Base-by-base conservation (phyloP, 1,140 invertebrate genomes). In the Philotrypesis tridentata region DNA sequence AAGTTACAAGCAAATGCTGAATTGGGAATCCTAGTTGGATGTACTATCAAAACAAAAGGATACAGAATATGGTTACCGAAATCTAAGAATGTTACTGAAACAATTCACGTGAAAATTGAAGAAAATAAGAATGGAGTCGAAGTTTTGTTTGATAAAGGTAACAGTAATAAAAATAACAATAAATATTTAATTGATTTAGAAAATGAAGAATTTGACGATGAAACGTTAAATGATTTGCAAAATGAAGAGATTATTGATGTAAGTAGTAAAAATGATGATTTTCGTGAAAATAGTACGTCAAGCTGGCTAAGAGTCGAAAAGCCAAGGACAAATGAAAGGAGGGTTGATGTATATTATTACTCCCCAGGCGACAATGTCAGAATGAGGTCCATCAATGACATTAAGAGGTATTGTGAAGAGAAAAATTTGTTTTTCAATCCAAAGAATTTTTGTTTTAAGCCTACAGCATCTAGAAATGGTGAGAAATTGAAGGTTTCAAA, bases 21-120 rank as follows among this genome's bases (percentile, higher is more conserved):
- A 27, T 27, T 71, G 31, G 65, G 67, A 27, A 79, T 79, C 43
- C 43, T 79, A 27, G 77, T 79, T 21, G 77, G 77, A 48, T 79
- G 71, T 55, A 67, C 65, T 0, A 21, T 33, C 55, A 68, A 61
- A 27, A 79, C 76, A 29, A 79, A 67, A 68, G 76, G 61, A 2
- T 79, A 43, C 65, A 67, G 63, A 79, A 25, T 79, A 33, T 67
- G 55, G 48, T n/a, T 76, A 11, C 74, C 74, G 33, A 76, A 76
- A 25, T 76, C 25, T 2, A 63, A 23, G 12, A 25, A 76, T 17
- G 74, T 65, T 17, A 31, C 29, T 4, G 74, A 76, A 76, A 29
- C 75, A 23, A 12, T 40, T 23, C 75, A 78, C 23, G 75, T 78
- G 14, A 78, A 78, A 17, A 68, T 78, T 37, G 60, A 78, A 65